Evolutionary conservation across 2,113 vertebrate species (phyloP), one percentile per base, ranked within the genome.

Genomic region (Bubalus kerabau): DNA sequence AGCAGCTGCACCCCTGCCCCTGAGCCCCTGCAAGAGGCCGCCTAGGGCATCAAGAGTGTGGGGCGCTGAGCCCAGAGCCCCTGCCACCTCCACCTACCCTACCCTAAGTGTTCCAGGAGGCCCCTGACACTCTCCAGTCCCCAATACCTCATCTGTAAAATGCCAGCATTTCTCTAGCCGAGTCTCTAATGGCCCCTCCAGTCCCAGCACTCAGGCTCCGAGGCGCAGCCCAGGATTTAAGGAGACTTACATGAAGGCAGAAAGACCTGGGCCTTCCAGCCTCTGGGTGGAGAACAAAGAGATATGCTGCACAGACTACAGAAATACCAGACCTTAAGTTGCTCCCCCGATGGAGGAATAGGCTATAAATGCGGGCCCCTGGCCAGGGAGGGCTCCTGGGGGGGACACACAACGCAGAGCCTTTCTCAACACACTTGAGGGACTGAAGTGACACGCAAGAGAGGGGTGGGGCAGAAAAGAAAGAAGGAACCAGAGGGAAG

Each of bases 281-380:
- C 57, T 87, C 92, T 92, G 74, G 71, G 80, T 62, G 74, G 50
- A 95, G 95, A 98, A 98, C 97, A 98, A 98, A 97, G 96, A 78
- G 50, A 54, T 81, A 50, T 86, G 76, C 57, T 56, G 62, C 67
- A 89, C 67, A 93, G 40, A 57, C 82, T 83, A 92, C 17, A 74
- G 81, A 82, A 88, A 90, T 24, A 19, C 43, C 71, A 78, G 52
- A 48, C 60, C 71, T 91, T 52, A 71, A 60, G 36, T 23, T 59
- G n/a, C 82, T 97, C 40, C 52, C 32, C 82, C 46, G 54, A 87
- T 48, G 64, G 23, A 93, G 82, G 30, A 81, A 52, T 15, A 12
- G 40, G 46, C 71, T 50, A 32, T 26, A 87, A 85, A 43, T 14
- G 14, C 90, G 76, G 17, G 88, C 19, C 46, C 93, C 26, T 36